Evolutionary conservation across 2,113 vertebrate genomes (phyloP).

Genomic region (Sinocyclocheilus anophthalmus): DNA sequence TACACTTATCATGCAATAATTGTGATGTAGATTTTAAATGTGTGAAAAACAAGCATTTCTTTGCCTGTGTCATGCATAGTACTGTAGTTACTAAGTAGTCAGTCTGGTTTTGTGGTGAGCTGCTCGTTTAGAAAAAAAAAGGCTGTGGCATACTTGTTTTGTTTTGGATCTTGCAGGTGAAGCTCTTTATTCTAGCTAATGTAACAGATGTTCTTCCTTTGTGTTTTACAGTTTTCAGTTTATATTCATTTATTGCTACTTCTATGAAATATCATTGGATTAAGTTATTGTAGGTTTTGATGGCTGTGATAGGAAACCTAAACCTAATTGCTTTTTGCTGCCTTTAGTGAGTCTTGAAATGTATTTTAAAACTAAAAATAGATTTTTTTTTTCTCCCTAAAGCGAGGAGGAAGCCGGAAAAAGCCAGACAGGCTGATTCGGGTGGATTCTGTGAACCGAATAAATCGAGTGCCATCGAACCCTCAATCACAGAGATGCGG

Average conservation of each 20-base stretch:
- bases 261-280: not conserved
- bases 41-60: not conserved
- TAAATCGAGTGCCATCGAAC: slow-evolving; percentile 73
- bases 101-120: slow-evolving; percentile 30
- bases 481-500: slow-evolving; percentile 82
- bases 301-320: not conserved
- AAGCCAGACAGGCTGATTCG: slow-evolving; percentile 72
- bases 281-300: not conserved
- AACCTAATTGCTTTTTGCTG: slow-evolving; percentile 21
- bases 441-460: slow-evolving; percentile 69
- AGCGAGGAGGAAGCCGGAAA: slow-evolving; percentile 74
- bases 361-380: not conserved
- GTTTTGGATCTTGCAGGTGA: slow-evolving; percentile 31
- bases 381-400: slow-evolving; percentile 20
- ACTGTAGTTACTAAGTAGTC: not conserved
- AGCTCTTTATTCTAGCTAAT: slow-evolving; percentile 9
- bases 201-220: not conserved
- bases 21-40: not conserved
- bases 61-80: not conserved
- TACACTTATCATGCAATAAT: not conserved
- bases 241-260: not conserved
- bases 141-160: slow-evolving; percentile 17
- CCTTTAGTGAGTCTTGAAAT: not conserved
- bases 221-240: not conserved
- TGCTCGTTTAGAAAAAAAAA: slow-evolving; percentile 15